These are phyloP conservation scores for Haplochromis vanheusdeni DNA, from an alignment of 2,113 vertebrate genomes.

Conservation along the genomic window DNA sequence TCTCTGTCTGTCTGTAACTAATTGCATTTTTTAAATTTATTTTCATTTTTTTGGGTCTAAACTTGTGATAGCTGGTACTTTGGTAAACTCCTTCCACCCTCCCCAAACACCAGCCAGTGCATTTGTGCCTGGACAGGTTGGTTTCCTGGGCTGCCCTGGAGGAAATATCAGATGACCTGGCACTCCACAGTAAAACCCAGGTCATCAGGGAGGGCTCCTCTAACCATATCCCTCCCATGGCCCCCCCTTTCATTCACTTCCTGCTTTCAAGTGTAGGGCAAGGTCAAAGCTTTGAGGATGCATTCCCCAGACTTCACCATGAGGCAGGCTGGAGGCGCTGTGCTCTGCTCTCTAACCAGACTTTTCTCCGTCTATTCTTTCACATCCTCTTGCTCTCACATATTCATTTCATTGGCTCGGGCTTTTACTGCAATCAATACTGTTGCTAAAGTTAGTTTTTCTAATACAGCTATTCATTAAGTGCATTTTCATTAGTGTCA, in stretches of 20 bases:
- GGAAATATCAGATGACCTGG: constrained; percentile 76
- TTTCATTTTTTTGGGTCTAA: not conserved
- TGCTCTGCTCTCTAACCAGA: constrained; percentile 33
- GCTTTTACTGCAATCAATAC: constrained; percentile 69
- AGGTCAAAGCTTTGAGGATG: constrained; percentile 71
- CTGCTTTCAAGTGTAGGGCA: constrained; percentile 71
- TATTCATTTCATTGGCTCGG: constrained; percentile 66
- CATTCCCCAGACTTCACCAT: constrained; percentile 61
- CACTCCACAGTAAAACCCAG: constrained; percentile 60
- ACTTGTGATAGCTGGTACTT: constrained; percentile 49
- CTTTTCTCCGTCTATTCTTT: constrained; percentile 48
- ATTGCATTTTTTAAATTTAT: constrained; percentile 52
- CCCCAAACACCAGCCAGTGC: constrained; percentile 39
- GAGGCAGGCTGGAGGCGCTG: constrained; percentile 63
- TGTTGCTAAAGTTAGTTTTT: constrained; percentile 56
- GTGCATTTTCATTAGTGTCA: constrained; percentile 66
- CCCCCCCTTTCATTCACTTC: constrained; percentile 59
- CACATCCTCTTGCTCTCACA: constrained; percentile 42
- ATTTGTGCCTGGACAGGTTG: constrained; percentile 67
- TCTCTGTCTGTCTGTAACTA: constrained; percentile 57
- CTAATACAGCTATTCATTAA: constrained; percentile 58
- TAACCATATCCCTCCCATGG: constrained; percentile 27
- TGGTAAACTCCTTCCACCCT: not conserved
- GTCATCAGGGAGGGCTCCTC: constrained; percentile 63
- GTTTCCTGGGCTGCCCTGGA: constrained; percentile 72